Evolutionary conservation across 2,113 vertebrate genomes (phyloP).

Genomic region (Ariopsis seemanni): DNA sequence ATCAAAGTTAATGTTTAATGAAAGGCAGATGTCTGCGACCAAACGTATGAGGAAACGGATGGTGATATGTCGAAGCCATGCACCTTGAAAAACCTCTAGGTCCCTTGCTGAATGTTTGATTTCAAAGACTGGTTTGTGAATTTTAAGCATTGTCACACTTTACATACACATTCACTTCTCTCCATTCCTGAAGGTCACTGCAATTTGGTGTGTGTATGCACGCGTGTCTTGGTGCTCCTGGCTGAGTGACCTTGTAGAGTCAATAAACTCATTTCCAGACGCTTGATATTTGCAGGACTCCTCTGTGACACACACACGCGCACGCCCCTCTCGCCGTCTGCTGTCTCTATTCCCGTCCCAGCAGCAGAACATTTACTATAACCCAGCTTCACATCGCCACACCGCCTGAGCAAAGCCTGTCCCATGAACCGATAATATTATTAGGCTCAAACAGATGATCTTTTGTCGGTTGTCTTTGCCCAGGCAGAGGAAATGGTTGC

Average conservation of each 20-base stretch:
- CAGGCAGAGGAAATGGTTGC: constrained; percentile 9
- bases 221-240: constrained; percentile 15
- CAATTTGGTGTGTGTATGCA: constrained; percentile 31
- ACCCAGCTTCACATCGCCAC: constrained; percentile 8
- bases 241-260: constrained; percentile 48
- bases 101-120: neutral
- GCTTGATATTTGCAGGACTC: constrained; percentile 50
- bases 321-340: neutral
- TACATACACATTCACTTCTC: neutral
- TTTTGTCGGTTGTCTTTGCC: constrained; percentile 26
- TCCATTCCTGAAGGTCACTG: constrained; percentile 43
- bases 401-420: neutral
- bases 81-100: neutral
- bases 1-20: constrained; percentile 43
- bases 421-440: constrained; percentile 12
- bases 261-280: constrained; percentile 51
- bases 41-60: constrained; percentile 3
- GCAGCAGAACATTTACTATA: constrained; percentile 29
- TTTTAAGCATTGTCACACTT: neutral
- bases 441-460: constrained; percentile 33
- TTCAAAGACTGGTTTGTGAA: neutral
- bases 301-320: constrained; percentile 14
- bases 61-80: neutral
- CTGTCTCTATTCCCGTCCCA: neutral
- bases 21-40: constrained; percentile 5